Conservation (phyloP, 2,888 invertebrate species). For the Amphipyra tragopoginis region DNA sequence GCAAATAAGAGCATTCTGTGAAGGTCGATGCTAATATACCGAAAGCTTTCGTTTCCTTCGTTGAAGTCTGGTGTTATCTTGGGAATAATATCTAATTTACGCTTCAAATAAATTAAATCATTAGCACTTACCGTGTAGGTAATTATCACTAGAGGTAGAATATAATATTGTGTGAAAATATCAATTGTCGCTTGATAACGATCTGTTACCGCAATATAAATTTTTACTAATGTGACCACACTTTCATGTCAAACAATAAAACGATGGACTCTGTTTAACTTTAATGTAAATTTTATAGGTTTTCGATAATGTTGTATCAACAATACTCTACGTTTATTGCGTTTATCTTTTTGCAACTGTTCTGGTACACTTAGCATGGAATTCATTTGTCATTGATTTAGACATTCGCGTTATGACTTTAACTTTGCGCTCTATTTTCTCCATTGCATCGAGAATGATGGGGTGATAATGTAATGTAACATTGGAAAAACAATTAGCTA, state of each 20-base stretch:
- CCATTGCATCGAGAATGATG: too few relatives aligned
- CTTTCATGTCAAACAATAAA: slow-evolving; percentile 10
- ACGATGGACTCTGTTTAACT: not conserved
- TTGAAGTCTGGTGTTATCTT: too few relatives aligned
- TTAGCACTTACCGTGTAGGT: too few relatives aligned
- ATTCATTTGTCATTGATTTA: not conserved
- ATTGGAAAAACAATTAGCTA: too few relatives aligned
- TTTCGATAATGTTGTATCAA: slow-evolving; percentile 17
- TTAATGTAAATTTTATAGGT: slow-evolving; percentile 19
- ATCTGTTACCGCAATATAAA: not conserved
- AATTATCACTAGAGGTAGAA: not conserved
- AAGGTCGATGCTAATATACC: too few relatives aligned
- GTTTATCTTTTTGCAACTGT: not conserved
- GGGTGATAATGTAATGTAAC: too few relatives aligned
- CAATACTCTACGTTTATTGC: not conserved
- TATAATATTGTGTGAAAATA: not conserved
- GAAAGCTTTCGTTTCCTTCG: too few relatives aligned
- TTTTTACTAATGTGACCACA: slow-evolving; percentile 1
- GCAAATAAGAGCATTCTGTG: too few relatives aligned
- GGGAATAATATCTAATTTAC: too few relatives aligned
- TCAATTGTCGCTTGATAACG: not conserved
- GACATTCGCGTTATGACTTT: too few relatives aligned
- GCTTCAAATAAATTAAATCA: too few relatives aligned
- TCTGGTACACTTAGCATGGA: not conserved
- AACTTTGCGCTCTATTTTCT: too few relatives aligned